These are phyloP conservation scores for Elgaria multicarinata DNA, from an alignment of 2,113 vertebrate species.

Conservation along the genomic window DNA sequence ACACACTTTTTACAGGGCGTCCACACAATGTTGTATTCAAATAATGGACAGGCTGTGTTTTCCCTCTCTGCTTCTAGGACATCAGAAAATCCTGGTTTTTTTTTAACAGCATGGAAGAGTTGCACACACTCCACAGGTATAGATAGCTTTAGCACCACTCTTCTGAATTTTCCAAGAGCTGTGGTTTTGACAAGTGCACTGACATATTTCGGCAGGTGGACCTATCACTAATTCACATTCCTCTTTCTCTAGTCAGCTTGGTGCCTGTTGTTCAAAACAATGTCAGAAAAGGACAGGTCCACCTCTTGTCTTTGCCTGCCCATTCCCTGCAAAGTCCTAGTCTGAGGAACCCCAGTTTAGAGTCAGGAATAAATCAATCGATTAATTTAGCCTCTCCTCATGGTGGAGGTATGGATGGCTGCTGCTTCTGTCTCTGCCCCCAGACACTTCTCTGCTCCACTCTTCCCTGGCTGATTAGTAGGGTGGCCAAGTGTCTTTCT, in stretches of 20 bases:
- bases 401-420: too few relatives aligned
- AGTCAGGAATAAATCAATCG: too few relatives aligned
- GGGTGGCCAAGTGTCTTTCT: too few relatives aligned
- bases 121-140: neutral
- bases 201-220: neutral
- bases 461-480: too few relatives aligned
- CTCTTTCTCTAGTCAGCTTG: neutral
- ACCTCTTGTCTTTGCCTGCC: neutral
- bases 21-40: neutral
- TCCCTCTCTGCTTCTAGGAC: neutral
- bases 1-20: neutral
- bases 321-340: neutral
- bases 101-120: neutral
- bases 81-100: neutral
- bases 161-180: neutral
- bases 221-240: neutral
- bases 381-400: too few relatives aligned
- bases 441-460: too few relatives aligned
- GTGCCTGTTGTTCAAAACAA: neutral
- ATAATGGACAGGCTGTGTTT: neutral
- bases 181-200: neutral
- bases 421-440: too few relatives aligned
- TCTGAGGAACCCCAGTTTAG: too few relatives aligned
- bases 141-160: neutral
- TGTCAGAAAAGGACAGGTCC: neutral